Percentiles rank a stretch among this genome's conserved stretches.
These are phyloP conservation scores for Yasuhikotakia modesta DNA, from an alignment of 2,797 vertebrate genomes.

Conservation along the genomic window DNA sequence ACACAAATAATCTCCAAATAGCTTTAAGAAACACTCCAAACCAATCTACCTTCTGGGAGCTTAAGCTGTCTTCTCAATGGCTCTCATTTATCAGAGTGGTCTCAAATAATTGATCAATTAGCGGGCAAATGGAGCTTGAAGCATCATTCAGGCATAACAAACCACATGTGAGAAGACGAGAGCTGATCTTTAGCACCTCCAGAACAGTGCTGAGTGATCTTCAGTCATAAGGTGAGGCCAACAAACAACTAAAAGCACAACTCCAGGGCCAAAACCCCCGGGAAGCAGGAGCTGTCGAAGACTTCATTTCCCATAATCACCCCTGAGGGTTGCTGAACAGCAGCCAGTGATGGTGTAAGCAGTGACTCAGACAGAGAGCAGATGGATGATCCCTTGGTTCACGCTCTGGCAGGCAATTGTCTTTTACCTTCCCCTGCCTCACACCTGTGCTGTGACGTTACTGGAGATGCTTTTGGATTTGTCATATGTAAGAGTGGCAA, in stretches of 20 bases:
- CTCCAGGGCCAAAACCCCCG: background rate
- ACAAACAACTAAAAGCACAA: slow-evolving; percentile 27
- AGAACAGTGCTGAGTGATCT: slow-evolving; percentile 5
- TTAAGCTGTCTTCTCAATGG: slow-evolving; percentile 11
- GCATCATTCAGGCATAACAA: slow-evolving; percentile 10
- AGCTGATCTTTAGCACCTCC: slow-evolving; percentile 7
- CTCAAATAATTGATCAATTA: slow-evolving; percentile 41
- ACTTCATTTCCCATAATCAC: slow-evolving; percentile 55
- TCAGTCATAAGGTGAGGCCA: background rate
- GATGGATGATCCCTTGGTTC: slow-evolving; percentile 51
- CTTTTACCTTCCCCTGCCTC: slow-evolving; percentile 24
- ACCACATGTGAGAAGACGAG: background rate
- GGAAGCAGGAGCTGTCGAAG: slow-evolving; percentile 26
- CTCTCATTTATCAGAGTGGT: slow-evolving; percentile 19
- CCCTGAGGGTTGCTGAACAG: slow-evolving; percentile 27
- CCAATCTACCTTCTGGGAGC: background rate
- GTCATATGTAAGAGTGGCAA: slow-evolving; percentile 24
- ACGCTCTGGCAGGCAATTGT: slow-evolving; percentile 38
- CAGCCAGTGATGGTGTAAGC: slow-evolving; percentile 33
- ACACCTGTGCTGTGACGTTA: slow-evolving; percentile 28
- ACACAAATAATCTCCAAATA: background rate
- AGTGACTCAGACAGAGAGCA: slow-evolving; percentile 38
- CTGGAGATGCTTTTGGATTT: slow-evolving; percentile 9
- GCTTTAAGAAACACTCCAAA: background rate
- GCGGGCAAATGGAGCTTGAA: slow-evolving; percentile 26